A percentile compares a stretch with the other conserved stretches of the same genome.
Conservation (phyloP, 92 coral and sea anemone species). For the Ricordea florida region DNA sequence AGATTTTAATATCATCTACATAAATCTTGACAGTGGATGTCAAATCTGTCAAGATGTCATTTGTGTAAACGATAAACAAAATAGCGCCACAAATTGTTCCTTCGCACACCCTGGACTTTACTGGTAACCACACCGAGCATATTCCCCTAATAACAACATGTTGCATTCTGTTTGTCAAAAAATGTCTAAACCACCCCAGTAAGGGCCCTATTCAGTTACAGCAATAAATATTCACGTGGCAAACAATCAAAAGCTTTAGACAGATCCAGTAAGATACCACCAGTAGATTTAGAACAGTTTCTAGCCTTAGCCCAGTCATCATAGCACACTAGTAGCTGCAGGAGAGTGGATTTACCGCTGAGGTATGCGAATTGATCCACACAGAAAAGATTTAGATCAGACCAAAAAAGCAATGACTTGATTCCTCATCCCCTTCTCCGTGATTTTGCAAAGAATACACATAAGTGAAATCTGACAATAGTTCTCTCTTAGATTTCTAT, state of each 20-base stretch:
- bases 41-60: neutral
- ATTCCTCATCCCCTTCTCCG: neutral
- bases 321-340: conserved; percentile 9
- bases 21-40: neutral
- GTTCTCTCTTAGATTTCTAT: conserved; percentile 39
- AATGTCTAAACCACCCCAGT: conserved; percentile 18
- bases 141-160: conserved; percentile 18
- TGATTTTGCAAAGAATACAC: conserved; percentile 45
- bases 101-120: conserved; percentile 23
- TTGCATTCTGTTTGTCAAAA: conserved; percentile 1
- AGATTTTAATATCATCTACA: neutral
- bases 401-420: conserved; percentile 19
- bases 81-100: conserved; percentile 32
- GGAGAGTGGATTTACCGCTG: conserved; percentile 24
- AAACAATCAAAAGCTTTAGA: conserved; percentile 21
- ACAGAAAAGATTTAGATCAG: neutral
- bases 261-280: neutral
- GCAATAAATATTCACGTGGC: conserved; percentile 8
- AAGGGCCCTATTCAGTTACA: neutral
- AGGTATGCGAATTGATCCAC: conserved; percentile 42
- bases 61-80: neutral
- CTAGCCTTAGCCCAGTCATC: conserved; percentile 48
- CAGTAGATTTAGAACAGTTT: conserved; percentile 6
- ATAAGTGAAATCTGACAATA: conserved; percentile 54
- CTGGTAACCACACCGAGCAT: conserved; percentile 9